phyloP scores from a whole-genome alignment of 2,888 invertebrate species.

The Blastobasis lacticolella region DNA sequence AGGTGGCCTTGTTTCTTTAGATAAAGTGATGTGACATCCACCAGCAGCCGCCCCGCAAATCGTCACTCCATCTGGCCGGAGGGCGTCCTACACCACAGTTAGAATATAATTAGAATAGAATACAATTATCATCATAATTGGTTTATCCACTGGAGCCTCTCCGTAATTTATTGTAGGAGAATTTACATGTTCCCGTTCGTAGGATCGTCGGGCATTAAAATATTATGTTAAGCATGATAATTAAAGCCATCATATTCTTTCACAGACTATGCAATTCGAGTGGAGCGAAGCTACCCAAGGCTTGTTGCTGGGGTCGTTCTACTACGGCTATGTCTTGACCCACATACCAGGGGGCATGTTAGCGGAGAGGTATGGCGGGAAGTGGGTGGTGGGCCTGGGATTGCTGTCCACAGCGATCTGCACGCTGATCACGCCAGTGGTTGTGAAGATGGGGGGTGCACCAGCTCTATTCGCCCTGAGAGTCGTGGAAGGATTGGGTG shows the following conservation, averaged over 20 bases:
- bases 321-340: constrained; percentile 88
- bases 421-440: constrained; percentile 84
- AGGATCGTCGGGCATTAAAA: no score
- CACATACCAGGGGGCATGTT: constrained; percentile 89
- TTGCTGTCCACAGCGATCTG: constrained; percentile 86
- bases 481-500: constrained; percentile 76
- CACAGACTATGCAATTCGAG: constrained; percentile 57
- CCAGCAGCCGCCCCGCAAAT: no score
- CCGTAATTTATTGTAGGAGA: no score
- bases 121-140: no score
- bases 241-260: not conserved
- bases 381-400: constrained; percentile 86
- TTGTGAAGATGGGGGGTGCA: constrained; percentile 74
- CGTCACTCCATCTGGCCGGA: no score
- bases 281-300: constrained; percentile 84
- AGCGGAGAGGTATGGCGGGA: constrained; percentile 88
- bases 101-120: no score
- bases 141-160: no score
- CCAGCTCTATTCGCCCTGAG: constrained; percentile 71
- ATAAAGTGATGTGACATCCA: no score
- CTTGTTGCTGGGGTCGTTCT: constrained; percentile 85
- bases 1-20: no score
- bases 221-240: no score
- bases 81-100: no score
- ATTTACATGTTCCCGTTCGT: no score